phyloP scores from a whole-genome alignment of 2,797 vertebrate genomes.

The Hemibagrus guttatus region DNA sequence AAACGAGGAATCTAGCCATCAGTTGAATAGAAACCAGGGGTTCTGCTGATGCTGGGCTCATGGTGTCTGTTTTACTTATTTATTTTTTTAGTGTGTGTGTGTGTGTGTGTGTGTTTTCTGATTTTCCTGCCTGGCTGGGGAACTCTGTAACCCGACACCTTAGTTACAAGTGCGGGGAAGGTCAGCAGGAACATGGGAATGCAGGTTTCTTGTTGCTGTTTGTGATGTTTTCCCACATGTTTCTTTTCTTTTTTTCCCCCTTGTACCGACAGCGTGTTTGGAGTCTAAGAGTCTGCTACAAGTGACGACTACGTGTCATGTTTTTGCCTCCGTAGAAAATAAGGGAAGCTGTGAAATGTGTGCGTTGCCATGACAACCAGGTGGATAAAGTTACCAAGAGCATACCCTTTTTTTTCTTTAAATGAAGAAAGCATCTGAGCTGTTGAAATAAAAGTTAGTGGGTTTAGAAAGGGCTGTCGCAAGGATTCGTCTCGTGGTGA shows the following conservation, averaged over 20 bases:
- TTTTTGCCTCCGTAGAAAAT: background rate
- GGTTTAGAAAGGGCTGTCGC: background rate
- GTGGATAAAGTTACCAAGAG: background rate
- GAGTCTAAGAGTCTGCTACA: background rate
- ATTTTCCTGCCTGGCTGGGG: constrained; percentile 9
- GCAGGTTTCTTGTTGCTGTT: constrained; percentile 29
- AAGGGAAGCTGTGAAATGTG: background rate
- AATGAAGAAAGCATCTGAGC: background rate
- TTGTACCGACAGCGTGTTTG: background rate
- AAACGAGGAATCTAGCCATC: background rate
- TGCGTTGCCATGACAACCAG: background rate
- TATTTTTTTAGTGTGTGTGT: background rate
- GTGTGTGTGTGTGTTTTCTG: background rate
- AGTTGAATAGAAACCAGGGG: background rate
- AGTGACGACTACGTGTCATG: background rate
- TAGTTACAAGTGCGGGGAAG: constrained; percentile 17
- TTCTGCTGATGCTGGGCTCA: constrained; percentile 11
- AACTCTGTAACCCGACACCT: constrained; percentile 25
- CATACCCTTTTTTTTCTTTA: no score
- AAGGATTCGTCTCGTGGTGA: no score
- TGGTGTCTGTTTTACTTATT: background rate
- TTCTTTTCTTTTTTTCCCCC: background rate
- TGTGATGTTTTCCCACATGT: background rate
- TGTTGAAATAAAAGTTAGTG: background rate
- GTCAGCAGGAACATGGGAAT: constrained; percentile 35